These are phyloP conservation scores for Podotricha telesiphe DNA, from an alignment of 2,888 invertebrate species.

Conservation along the genomic window DNA sequence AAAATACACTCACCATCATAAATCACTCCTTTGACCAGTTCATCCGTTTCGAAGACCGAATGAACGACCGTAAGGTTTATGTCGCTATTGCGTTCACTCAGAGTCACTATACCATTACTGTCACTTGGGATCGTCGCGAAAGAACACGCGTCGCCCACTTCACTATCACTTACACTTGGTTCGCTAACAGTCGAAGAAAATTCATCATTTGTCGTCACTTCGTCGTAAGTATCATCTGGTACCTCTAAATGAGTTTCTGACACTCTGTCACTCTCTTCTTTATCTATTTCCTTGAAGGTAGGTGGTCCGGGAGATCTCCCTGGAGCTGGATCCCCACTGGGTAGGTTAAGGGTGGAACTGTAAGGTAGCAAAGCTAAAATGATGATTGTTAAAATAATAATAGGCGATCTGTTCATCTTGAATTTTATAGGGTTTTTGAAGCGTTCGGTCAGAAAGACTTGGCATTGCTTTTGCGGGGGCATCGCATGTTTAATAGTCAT, in stretches of 20 bases:
- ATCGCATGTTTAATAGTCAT: slow-evolving; percentile 33
- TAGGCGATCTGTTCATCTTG: slow-evolving; percentile 60
- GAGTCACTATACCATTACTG: slow-evolving; percentile 70
- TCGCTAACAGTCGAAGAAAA: slow-evolving; percentile 56
- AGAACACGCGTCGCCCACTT: slow-evolving; percentile 69
- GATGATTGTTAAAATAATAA: slow-evolving; percentile 56
- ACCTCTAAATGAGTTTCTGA: slow-evolving; percentile 46
- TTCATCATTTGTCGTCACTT: slow-evolving; percentile 59
- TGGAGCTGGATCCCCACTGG: slow-evolving; percentile 86
- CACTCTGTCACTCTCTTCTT: slow-evolving; percentile 33
- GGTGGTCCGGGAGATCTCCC: slow-evolving; percentile 87
- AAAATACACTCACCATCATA: slow-evolving; percentile 80
- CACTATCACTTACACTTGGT: slow-evolving; percentile 52
- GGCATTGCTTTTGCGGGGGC: slow-evolving; percentile 49
- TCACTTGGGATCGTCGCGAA: slow-evolving; percentile 74
- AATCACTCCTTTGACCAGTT: slow-evolving; percentile 78
- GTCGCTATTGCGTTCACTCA: slow-evolving; percentile 70
- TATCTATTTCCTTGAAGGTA: slow-evolving; percentile 40
- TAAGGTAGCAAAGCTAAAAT: slow-evolving; percentile 72
- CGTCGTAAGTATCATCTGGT: slow-evolving; percentile 55
- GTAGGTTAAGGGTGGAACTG: slow-evolving; percentile 68
- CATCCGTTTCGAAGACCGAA: slow-evolving; percentile 77
- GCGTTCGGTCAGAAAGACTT: slow-evolving; percentile 48
- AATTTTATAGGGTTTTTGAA: slow-evolving; percentile 49
- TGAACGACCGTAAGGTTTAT: slow-evolving; percentile 80